These are phyloP conservation scores for Dermolepida albohirtum DNA, from an alignment of 2,888 invertebrate genomes.

Conservation along the genomic window DNA sequence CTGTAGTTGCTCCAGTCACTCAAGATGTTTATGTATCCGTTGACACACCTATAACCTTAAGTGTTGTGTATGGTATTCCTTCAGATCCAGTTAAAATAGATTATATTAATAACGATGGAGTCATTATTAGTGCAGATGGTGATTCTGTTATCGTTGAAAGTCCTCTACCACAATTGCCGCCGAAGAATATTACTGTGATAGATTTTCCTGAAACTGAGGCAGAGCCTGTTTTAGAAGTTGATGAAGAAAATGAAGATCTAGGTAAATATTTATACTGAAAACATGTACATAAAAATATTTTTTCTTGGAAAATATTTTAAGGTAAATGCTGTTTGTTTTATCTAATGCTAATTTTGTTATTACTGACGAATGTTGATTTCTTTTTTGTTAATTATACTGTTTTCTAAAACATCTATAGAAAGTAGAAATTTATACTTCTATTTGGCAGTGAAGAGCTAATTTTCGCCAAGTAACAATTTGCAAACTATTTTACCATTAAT, in stretches of 20 bases:
- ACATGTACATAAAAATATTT: too few relatives aligned
- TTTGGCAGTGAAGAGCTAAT: too few relatives aligned
- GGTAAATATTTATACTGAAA: conserved; percentile 51
- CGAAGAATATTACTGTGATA: conserved; percentile 59
- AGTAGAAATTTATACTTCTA: too few relatives aligned
- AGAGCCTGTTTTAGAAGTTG: conserved; percentile 57
- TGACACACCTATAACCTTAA: conserved; percentile 60
- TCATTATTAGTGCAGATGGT: conserved; percentile 53
- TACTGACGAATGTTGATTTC: too few relatives aligned
- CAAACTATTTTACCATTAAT: too few relatives aligned
- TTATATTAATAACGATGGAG: conserved; percentile 53
- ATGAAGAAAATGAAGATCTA: conserved; percentile 61
- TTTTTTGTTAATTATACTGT: too few relatives aligned
- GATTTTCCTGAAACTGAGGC: conserved; percentile 59
- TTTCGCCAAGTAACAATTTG: too few relatives aligned
- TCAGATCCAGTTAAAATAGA: conserved; percentile 58
- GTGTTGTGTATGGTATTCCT: conserved; percentile 64
- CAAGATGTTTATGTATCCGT: conserved; percentile 56
- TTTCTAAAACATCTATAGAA: too few relatives aligned
- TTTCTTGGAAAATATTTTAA: too few relatives aligned
- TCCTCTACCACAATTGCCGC: conserved; percentile 49
- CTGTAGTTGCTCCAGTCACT: conserved; percentile 64
- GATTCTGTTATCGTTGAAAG: conserved; percentile 61
- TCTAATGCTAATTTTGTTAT: too few relatives aligned
- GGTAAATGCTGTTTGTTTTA: too few relatives aligned